phyloP scores from a whole-genome alignment of 1,140 invertebrate genomes.

The Leptoteleia sp. region DNA sequence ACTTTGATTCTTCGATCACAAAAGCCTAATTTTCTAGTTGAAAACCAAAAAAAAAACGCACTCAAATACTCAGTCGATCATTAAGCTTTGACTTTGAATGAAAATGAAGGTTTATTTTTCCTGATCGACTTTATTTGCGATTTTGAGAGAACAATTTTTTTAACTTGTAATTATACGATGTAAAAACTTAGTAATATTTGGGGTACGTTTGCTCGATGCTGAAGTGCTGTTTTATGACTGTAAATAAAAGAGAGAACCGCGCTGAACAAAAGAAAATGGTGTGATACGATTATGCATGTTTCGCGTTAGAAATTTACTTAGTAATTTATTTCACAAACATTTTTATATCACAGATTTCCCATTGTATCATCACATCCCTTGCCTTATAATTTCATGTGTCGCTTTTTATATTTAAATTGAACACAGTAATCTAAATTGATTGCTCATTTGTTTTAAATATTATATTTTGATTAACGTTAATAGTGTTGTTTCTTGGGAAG shows the following conservation, averaged over 20 bases:
- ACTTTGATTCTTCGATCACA: conserved; percentile 29
- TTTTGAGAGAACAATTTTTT: conserved; percentile 59
- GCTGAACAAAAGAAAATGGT: conserved; percentile 8
- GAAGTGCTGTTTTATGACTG: conserved; percentile 30
- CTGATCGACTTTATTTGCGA: conserved; percentile 17
- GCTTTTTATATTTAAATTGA: conserved; percentile 66
- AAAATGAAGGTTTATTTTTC: conserved; percentile 29
- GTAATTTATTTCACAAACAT: conserved; percentile 51
- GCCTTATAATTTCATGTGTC: conserved; percentile 40
- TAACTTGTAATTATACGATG: conserved; percentile 59
- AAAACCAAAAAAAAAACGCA: conserved; percentile 63
- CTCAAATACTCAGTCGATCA: conserved; percentile 52
- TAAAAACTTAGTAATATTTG: conserved; percentile 44
- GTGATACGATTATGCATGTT: conserved; percentile 16
- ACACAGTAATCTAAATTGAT: conserved; percentile 1
- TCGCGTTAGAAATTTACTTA: conserved; percentile 21
- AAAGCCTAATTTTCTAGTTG: conserved; percentile 59
- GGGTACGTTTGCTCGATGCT: conserved; percentile 20
- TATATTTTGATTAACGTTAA: conserved; percentile 3
- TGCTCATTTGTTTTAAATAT: background rate
- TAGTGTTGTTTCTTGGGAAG: background rate
- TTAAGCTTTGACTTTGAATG: conserved; percentile 18
- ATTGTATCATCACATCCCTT: conserved; percentile 20
- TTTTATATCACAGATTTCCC: conserved; percentile 38
- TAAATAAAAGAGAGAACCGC: conserved; percentile 45